Conservation (phyloP, 2,888 invertebrate genomes). For the Epinotia brunnichana region DNA sequence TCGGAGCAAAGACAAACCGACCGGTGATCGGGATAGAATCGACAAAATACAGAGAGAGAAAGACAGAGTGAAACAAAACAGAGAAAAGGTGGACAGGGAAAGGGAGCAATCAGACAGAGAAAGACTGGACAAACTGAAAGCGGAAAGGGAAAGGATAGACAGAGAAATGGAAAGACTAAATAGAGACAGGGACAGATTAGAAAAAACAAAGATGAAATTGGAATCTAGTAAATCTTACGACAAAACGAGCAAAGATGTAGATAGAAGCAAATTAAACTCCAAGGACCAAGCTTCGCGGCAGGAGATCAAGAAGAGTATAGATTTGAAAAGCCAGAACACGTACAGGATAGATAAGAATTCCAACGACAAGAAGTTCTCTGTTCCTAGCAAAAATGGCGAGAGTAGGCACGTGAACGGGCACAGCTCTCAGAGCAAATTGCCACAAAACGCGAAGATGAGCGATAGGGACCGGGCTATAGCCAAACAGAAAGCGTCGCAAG, state of each 20-base stretch:
- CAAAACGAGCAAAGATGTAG: slow-evolving; percentile 56
- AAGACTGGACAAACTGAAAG: slow-evolving; percentile 70
- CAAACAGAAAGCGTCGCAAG: slow-evolving; percentile 57
- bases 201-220: slow-evolving; percentile 70
- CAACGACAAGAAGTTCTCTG: slow-evolving; percentile 63
- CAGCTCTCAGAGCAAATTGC: slow-evolving; percentile 63
- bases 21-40: slow-evolving; percentile 48
- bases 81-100: slow-evolving; percentile 59
- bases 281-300: slow-evolving; percentile 56
- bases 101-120: slow-evolving; percentile 66
- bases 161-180: slow-evolving; percentile 73
- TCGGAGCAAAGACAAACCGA: slow-evolving; percentile 51
- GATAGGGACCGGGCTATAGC: slow-evolving; percentile 58
- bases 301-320: slow-evolving; percentile 71
- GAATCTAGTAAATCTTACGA: slow-evolving; percentile 62
- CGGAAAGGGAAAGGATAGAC: slow-evolving; percentile 75
- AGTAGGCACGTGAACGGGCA: slow-evolving; percentile 66
- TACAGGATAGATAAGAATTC: slow-evolving; percentile 80
- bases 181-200: slow-evolving; percentile 70
- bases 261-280: slow-evolving; percentile 62
- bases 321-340: slow-evolving; percentile 77
- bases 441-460: slow-evolving; percentile 58
- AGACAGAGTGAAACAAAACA: slow-evolving; percentile 58
- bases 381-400: slow-evolving; percentile 60
- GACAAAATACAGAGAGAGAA: slow-evolving; percentile 56